Conservation (phyloP, 2,888 invertebrate genomes). For the Hesperia comma region DNA sequence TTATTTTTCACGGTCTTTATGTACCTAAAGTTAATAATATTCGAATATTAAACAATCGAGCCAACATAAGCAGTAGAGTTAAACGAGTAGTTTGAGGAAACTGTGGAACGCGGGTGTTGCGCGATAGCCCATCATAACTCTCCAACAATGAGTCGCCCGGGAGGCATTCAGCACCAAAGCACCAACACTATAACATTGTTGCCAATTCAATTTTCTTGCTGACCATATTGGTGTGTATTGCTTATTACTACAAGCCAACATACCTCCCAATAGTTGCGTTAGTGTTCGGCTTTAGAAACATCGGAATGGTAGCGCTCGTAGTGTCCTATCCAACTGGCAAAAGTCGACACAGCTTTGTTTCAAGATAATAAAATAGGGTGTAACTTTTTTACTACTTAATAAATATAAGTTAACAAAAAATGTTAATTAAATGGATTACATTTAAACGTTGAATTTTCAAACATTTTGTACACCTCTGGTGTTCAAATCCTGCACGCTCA, state of each 20-base stretch:
- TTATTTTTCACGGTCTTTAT: too few species aligned
- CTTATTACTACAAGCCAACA: conserved; percentile 48
- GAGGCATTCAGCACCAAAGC: conserved; percentile 78
- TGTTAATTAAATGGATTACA: too few species aligned
- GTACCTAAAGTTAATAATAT: background rate
- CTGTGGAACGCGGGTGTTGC: conserved; percentile 13
- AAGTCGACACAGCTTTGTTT: background rate
- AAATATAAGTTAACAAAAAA: too few species aligned
- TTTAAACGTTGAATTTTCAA: too few species aligned
- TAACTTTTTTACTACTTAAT: too few species aligned
- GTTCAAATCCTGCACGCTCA: too few species aligned
- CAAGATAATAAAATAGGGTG: too few species aligned
- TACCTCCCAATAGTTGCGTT: conserved; percentile 29
- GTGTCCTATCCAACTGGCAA: background rate
- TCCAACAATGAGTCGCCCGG: conserved; percentile 67
- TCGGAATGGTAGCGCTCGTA: conserved; percentile 20
- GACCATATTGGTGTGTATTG: conserved; percentile 66
- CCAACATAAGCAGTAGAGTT: background rate
- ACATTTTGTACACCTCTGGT: too few species aligned
- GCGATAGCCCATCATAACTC: conserved; percentile 65
- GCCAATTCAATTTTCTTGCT: conserved; percentile 80
- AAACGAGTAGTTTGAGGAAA: conserved; percentile 18
- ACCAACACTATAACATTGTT: conserved; percentile 60
- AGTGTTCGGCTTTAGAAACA: conserved; percentile 23
- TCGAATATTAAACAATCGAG: conserved; percentile 3